Evolutionary conservation across 2,797 vertebrate species (phyloP).

Genomic region (Taeniopygia guttata): DNA sequence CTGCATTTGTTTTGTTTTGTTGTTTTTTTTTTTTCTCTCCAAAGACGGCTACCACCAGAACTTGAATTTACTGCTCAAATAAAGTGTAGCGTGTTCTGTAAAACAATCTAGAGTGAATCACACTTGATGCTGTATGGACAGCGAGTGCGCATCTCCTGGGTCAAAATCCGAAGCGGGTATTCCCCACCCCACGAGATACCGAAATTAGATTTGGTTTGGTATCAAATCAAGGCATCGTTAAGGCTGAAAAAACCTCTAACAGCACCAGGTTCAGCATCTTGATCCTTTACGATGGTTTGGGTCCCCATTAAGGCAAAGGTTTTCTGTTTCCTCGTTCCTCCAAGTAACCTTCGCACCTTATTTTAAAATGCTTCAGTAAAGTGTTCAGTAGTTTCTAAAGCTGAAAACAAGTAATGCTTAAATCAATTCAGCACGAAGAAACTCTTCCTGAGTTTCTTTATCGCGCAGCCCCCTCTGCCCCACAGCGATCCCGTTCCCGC

Average conservation of each 20-base stretch:
- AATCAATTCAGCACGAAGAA: background rate
- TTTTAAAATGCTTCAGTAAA: background rate
- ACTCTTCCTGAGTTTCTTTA: no score
- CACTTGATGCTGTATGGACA: no score
- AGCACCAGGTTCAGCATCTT: background rate
- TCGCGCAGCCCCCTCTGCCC: no score
- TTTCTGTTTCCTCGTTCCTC: background rate
- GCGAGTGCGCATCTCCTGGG: accelerated
- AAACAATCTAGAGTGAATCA: accelerated
- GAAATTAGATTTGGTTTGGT: background rate
- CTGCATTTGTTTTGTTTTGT: background rate
- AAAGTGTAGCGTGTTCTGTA: background rate
- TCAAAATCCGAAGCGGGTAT: accelerated
- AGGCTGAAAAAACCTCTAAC: background rate
- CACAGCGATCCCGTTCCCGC: background rate
- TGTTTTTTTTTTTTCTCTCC: no score
- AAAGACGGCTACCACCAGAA: accelerated
- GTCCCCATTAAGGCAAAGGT: no score
- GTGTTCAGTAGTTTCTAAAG: background rate
- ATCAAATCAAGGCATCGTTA: background rate
- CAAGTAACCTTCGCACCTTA: background rate
- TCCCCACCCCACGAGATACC: accelerated
- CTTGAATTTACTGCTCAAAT: no score
- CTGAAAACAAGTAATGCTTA: background rate
- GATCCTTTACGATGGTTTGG: no score